phyloP scores from a whole-genome alignment of 1,140 invertebrate species.

The Microplitis demolitor region DNA sequence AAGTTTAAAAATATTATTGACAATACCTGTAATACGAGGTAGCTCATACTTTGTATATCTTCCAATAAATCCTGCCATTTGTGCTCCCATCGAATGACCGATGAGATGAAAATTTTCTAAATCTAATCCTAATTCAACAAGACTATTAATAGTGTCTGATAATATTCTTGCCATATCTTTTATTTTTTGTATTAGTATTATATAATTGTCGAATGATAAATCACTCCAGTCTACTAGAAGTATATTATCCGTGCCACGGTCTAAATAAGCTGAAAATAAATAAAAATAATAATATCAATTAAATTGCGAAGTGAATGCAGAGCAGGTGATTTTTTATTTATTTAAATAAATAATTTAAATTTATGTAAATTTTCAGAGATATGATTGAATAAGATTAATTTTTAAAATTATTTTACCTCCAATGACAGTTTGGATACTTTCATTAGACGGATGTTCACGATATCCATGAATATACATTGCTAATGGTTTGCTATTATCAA shows the following conservation, averaged over 20 bases:
- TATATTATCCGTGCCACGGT: constrained; percentile 29
- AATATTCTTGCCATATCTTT: constrained; percentile 17
- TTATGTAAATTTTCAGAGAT: too few relatives aligned
- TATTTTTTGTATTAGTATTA: background rate
- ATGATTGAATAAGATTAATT: background rate
- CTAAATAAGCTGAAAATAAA: constrained; percentile 23
- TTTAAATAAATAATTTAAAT: too few relatives aligned
- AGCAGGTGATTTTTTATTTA: too few relatives aligned
- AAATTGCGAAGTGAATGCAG: too few relatives aligned
- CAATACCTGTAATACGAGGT: constrained; percentile 33
- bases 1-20: background rate
- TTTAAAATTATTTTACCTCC: constrained; percentile 20
- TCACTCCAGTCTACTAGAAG: constrained; percentile 31
- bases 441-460: constrained; percentile 29
- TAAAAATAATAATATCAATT: background rate
- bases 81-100: constrained; percentile 50
- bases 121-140: constrained; percentile 28
- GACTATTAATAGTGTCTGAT: constrained; percentile 11
- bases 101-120: constrained; percentile 44
- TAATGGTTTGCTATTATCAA: constrained; percentile 21
- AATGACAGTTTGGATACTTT: constrained; percentile 25
- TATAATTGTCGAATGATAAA: constrained; percentile 24
- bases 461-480: constrained; percentile 29
- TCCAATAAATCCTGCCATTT: constrained; percentile 46
- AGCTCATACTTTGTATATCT: constrained; percentile 26